Base-by-base conservation (phyloP, 2,797 vertebrate species). In the Spinus olivaceus region DNA sequence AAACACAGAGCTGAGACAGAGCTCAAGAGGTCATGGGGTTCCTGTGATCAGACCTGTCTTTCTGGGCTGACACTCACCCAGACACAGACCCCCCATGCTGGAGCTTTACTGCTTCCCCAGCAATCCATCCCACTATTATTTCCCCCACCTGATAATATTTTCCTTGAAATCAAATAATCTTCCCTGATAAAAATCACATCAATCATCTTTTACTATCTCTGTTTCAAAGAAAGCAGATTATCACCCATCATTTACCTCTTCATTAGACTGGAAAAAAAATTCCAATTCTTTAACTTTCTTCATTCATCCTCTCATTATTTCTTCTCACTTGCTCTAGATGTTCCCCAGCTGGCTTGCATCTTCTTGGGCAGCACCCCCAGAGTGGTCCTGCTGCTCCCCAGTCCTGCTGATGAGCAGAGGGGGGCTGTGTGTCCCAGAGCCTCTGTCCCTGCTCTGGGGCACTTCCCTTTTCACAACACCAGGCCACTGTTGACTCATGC, bases 401-500 rank as follows among this genome's bases (percentile, higher is more conserved):
- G 46, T 12, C 13, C 32, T 42, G 46, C 37, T 33, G 80, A 24
- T 18, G 72, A 30, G 51, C 1, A 13, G 32, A 76, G 64, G 10
- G 23, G 32, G 4, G 3, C 57, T 37, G n/a, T 15, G 4, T 12
- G 46, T 53, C 65, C 72, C 23, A 54, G 44, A 50, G 61, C 18
- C 70, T 60, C 49, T 32, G 41, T 27, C 47, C 35, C 1, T 32
- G 54, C 82, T 51, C 51, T 4, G 4, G 3, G 49, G n/a, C 1
- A 1, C 80, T 93, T 94, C 91, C 83, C 88, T 86, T 93, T 90
- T 86, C 94, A 81, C 65, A 86, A 27, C 9, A 63, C 63, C 70
- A 67, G 8, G 73, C 44, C 59, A 70, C 47, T 44, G 53, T 86
- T 96, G 95, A 94, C 74, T 96, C 88, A 96, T 27, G 51, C 73